These are phyloP conservation scores for Actias luna DNA, from an alignment of 2,888 invertebrate genomes.

Conservation along the genomic window DNA sequence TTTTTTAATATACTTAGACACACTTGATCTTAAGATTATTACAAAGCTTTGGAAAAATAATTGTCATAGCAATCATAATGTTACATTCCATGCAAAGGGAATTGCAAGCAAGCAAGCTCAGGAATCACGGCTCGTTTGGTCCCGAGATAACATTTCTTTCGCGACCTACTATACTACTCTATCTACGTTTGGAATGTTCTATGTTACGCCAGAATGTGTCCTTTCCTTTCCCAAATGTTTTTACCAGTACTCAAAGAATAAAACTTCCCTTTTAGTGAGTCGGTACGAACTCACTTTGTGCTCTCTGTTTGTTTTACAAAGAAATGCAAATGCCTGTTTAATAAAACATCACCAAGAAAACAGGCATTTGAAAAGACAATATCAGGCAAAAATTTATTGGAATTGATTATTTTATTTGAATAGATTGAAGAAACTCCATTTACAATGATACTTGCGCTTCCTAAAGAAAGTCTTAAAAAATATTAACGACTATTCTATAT, in stretches of 20 bases:
- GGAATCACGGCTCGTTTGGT: slow-evolving; percentile 14
- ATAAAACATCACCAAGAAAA: slow-evolving; percentile 1
- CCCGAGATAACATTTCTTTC: slow-evolving; percentile 8
- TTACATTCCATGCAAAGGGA: slow-evolving; percentile 2
- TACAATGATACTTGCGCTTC: not conserved
- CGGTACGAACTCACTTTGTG: not conserved
- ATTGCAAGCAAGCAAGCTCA: slow-evolving; percentile 1
- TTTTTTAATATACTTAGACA: not conserved
- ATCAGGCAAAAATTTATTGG: not conserved
- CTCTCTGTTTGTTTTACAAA: not conserved
- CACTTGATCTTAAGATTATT: not conserved
- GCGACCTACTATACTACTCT: not conserved
- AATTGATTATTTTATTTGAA: not conserved
- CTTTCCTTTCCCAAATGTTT: slow-evolving; percentile 15
- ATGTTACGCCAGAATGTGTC: slow-evolving; percentile 10
- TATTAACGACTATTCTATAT: no score
- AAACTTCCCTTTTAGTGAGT: slow-evolving; percentile 7
- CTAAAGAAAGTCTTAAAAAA: not conserved
- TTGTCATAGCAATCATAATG: not conserved
- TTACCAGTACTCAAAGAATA: not conserved
- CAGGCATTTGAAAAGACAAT: not conserved
- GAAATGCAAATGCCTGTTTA: slow-evolving; percentile 4
- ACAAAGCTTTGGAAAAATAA: not conserved
- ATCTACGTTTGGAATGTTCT: slow-evolving; percentile 7
- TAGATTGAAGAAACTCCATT: not conserved